Evolutionary conservation across 2,888 invertebrate species (phyloP), one percentile per base, ranked within the genome.

Genomic region (Andricus curvator): DNA sequence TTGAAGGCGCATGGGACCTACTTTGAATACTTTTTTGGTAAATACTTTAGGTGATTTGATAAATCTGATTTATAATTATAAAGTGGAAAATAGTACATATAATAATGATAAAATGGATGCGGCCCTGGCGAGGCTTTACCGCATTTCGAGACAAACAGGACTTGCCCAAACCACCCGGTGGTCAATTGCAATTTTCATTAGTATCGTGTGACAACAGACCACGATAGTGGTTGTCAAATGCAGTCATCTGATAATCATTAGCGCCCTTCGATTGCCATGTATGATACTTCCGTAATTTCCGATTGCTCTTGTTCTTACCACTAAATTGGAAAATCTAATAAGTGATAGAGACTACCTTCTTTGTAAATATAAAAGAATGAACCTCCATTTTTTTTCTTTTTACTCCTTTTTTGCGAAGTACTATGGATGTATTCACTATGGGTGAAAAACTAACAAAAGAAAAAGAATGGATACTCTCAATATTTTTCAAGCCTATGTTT

Each of bases 141-240:
- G 29, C 29, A 56, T 56, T 74, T 56, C 33, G 74, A 56, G 56
- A 56, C 33, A 74, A 74, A 74, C 56, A 74, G 56, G 33, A 74
- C 33, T 56, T 74, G 33, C 29, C 74, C 29, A 56, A 74, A 74
- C 74, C 74, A 74, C 74, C 56, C 56, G 33, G 56, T 74, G 74
- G 74, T 74, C 74, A 74, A 56, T 56, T 56, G 74, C 74, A 74
- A 74, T 74, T 74, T 74, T 74, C 74, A 74, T 74, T 74, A 74
- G 74, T 74, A 74, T 74, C 56, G 74, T 74, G 74, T 74, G 74
- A 74, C 74, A 70, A 44, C 48, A 70, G 29, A 25, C 48, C 70
- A 56, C n/a, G 74, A 51, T 74, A 33, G 56, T 33, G 51, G 56
- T 56, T 74, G 74, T 74, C 74, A 74, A 74, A 74, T 74, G 74